These are phyloP conservation scores for Tympanoctomys barrerae DNA, from an alignment of 2,797 vertebrate genomes.

Conservation along the genomic window DNA sequence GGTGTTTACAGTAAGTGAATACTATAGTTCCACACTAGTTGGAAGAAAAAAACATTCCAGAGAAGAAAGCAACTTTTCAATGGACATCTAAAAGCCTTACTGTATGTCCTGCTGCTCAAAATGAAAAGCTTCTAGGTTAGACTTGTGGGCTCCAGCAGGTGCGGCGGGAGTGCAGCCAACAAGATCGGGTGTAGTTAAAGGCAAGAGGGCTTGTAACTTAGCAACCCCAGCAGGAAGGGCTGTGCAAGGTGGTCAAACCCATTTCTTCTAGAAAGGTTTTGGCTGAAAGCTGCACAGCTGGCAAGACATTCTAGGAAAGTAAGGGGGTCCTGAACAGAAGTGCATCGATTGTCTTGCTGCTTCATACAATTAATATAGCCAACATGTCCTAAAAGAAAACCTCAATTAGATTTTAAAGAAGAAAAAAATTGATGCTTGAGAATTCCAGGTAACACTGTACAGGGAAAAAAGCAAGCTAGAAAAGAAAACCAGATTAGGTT, in stretches of 20 bases:
- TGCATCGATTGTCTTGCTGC: conserved; percentile 74
- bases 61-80: conserved; percentile 78
- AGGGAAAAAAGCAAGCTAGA: not conserved
- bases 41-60: not conserved
- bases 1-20: conserved; percentile 79
- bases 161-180: conserved; percentile 43
- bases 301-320: conserved; percentile 48
- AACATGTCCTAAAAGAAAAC: conserved; percentile 49
- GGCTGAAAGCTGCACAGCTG: conserved; percentile 81
- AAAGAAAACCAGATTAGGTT: not conserved
- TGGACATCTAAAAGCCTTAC: conserved; percentile 79
- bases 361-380: conserved; percentile 73
- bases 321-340: conserved; percentile 76
- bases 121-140: conserved; percentile 82
- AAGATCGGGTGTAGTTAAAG: conserved; percentile 66
- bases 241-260: conserved; percentile 82
- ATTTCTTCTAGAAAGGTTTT: conserved; percentile 69
- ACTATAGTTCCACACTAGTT: conserved; percentile 65
- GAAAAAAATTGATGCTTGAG: not conserved
- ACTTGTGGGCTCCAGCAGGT: conserved; percentile 75
- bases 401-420: not conserved
- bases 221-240: conserved; percentile 83
- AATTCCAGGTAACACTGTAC: not conserved
- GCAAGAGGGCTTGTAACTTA: conserved; percentile 83
- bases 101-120: conserved; percentile 85